Evolutionary conservation across 2,888 invertebrate species (phyloP).

Genomic region (Drepana falcataria): DNA sequence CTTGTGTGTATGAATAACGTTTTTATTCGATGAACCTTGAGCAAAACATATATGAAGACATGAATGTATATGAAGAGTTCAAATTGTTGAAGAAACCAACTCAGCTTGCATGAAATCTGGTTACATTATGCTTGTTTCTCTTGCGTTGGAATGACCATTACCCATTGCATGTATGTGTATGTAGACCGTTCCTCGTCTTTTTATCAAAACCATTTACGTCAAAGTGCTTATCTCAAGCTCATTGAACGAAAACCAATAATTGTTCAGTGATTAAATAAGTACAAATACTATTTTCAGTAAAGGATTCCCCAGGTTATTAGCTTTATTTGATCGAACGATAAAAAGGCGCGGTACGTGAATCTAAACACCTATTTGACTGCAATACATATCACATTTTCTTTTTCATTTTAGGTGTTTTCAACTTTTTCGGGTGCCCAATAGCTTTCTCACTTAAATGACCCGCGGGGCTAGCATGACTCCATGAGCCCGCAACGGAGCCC

Average conservation of each 20-base stretch:
- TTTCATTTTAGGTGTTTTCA: constrained; percentile 79
- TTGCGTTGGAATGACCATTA: constrained; percentile 52
- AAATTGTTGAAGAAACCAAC: constrained; percentile 7
- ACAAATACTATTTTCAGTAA: background rate
- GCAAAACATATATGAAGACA: background rate
- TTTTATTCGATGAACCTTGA: background rate
- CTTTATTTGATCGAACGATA: background rate
- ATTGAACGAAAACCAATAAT: background rate
- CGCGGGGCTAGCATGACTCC: constrained; percentile 58
- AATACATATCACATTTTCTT: constrained; percentile 74
- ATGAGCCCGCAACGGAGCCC: constrained; percentile 42
- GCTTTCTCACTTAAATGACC: constrained; percentile 78
- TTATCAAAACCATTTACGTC: constrained; percentile 4
- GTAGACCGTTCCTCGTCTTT: constrained; percentile 44
- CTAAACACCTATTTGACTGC: constrained; percentile 29
- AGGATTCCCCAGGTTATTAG: background rate
- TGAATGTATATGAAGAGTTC: no score
- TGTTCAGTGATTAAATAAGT: no score
- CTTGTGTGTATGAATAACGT: no score
- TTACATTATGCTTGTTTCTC: constrained; percentile 39
- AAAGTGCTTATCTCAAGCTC: background rate
- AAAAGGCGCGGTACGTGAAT: constrained; percentile 43
- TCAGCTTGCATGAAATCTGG: constrained; percentile 36
- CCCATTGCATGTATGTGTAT: constrained; percentile 61
- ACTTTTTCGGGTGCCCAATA: constrained; percentile 79